phyloP scores from a whole-genome alignment of 2,888 invertebrate genomes.

The Proisotoma minuta region DNA sequence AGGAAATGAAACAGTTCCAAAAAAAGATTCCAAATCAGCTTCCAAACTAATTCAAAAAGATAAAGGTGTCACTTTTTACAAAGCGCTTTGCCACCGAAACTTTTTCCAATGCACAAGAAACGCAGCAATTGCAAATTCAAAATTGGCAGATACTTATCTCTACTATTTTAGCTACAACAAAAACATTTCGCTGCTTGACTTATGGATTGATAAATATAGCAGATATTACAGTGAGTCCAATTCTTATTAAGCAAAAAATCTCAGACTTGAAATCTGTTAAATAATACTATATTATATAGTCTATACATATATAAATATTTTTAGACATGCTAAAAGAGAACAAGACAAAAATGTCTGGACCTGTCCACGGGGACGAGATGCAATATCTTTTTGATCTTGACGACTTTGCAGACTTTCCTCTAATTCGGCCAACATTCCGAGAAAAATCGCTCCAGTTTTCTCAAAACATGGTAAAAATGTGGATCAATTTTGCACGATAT shows the following conservation, averaged over 20 bases:
- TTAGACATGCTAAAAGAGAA: neutral
- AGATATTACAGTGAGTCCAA: neutral
- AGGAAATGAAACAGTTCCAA: too few relatives aligned
- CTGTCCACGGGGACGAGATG: constrained; percentile 1
- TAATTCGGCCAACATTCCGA: constrained; percentile 13
- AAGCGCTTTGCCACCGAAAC: constrained; percentile 24
- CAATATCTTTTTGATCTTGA: constrained; percentile 9
- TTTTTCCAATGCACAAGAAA: constrained; percentile 35
- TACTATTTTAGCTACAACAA: constrained; percentile 36
- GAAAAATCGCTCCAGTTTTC: constrained; percentile 23
- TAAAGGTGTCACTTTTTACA: neutral
- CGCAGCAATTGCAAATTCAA: constrained; percentile 24
- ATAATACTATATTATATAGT: too few relatives aligned
- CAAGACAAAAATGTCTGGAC: neutral
- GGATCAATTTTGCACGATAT: constrained; percentile 26
- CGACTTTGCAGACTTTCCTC: constrained; percentile 21
- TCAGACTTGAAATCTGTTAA: too few relatives aligned
- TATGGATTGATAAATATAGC: neutral
- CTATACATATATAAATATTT: too few relatives aligned
- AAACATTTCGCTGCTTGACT: constrained; percentile 32
- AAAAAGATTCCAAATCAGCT: too few relatives aligned
- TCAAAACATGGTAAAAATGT: constrained; percentile 21
- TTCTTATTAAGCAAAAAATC: too few relatives aligned
- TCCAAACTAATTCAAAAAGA: too few relatives aligned
- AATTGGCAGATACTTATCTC: constrained; percentile 22